Conservation (phyloP, 2,888 invertebrate species). For the Hypolimnas misippus region DNA sequence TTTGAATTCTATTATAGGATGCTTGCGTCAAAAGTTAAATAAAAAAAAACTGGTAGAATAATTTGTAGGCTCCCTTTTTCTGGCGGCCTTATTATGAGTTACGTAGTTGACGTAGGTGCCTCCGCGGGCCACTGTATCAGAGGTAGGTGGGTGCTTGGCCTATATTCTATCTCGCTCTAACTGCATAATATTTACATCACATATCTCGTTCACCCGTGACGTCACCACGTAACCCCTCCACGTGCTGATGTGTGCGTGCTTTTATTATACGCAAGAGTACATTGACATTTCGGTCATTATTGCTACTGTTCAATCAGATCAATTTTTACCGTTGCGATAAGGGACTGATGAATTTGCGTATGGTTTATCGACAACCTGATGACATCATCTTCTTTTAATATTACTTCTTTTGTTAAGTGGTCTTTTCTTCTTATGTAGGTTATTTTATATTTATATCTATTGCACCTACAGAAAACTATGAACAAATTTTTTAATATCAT, state of each 20-base stretch:
- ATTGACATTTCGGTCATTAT: slow-evolving; percentile 51
- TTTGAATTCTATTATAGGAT: slow-evolving; percentile 20
- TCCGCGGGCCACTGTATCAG: slow-evolving; percentile 59
- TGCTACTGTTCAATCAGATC: slow-evolving; percentile 48
- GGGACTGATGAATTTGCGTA: not conserved
- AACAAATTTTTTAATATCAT: not conserved
- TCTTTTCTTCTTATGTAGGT: not conserved
- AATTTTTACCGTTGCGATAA: not conserved
- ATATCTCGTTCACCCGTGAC: slow-evolving; percentile 69
- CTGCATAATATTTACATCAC: slow-evolving; percentile 43
- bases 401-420: not conserved
- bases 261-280: slow-evolving; percentile 54
- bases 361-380: not conserved
- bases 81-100: slow-evolving; percentile 55
- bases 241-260: slow-evolving; percentile 61
- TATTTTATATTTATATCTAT: not conserved
- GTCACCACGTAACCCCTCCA: slow-evolving; percentile 72
- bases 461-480: not conserved
- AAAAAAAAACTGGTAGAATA: slow-evolving; percentile 29
- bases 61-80: slow-evolving; percentile 45
- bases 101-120: slow-evolving; percentile 62
- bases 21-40: slow-evolving; percentile 19
- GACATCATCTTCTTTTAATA: not conserved
- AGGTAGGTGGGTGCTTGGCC: slow-evolving; percentile 82
- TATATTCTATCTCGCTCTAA: slow-evolving; percentile 71